Conservation (phyloP, 2,113 vertebrate species). For the Oxygymnocypris stewartii region DNA sequence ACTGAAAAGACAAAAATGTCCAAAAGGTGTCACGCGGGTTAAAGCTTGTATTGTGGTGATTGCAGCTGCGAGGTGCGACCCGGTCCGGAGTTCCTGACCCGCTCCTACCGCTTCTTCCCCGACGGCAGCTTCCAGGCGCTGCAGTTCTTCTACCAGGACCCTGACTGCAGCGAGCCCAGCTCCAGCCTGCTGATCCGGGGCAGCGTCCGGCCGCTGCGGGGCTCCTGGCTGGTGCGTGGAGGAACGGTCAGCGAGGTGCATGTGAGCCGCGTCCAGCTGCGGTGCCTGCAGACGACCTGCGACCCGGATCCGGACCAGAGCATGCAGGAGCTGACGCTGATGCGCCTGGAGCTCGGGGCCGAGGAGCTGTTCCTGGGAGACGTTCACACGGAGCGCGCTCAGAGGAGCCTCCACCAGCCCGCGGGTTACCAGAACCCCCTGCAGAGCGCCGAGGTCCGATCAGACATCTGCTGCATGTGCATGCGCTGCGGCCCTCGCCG, state of each 20-base stretch:
- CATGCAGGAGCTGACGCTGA: conserved; percentile 94
- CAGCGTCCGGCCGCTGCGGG: conserved; percentile 86
- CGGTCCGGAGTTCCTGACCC: conserved; percentile 85
- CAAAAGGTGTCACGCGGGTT: no score
- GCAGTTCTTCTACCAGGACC: conserved; percentile 84
- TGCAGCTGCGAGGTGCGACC: conserved; percentile 85
- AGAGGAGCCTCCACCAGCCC: conserved; percentile 71
- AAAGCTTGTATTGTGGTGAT: no score
- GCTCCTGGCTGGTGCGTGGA: conserved; percentile 94
- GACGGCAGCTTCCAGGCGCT: conserved; percentile 84
- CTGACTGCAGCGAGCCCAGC: conserved; percentile 81
- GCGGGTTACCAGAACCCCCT: conserved; percentile 92
- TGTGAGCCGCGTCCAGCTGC: conserved; percentile 81
- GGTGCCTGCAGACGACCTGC: conserved; percentile 80
- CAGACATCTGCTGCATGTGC: no score
- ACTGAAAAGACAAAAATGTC: no score
- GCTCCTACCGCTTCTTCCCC: conserved; percentile 84
- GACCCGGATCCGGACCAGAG: conserved; percentile 80
- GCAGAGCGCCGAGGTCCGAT: conserved; percentile 83
- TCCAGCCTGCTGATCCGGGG: conserved; percentile 83
- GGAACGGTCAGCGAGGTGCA: conserved; percentile 92
- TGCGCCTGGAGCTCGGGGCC: conserved; percentile 87
- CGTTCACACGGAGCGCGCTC: conserved; percentile 84
- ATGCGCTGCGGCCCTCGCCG: no score
- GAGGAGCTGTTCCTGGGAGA: conserved; percentile 95